A percentile compares a stretch with the other conserved stretches of the same genome.
phyloP scores from a whole-genome alignment of 1,140 invertebrate genomes.

The Agrypnia vestita region DNA sequence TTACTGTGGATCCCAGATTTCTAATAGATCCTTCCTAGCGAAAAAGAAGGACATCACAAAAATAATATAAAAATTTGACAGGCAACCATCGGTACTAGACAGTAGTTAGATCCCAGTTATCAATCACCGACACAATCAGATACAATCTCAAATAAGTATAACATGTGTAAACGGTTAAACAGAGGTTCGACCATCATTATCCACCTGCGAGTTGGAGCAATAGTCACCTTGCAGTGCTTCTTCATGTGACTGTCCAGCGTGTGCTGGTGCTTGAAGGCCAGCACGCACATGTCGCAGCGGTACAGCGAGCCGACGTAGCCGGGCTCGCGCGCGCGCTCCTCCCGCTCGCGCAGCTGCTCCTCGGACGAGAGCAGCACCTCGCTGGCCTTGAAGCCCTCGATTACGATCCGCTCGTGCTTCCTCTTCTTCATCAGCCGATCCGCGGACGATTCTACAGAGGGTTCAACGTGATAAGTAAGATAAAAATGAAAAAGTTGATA shows the following conservation, averaged over 20 bases:
- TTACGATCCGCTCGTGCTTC: background rate
- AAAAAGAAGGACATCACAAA: no score
- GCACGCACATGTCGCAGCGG: conserved; percentile 66
- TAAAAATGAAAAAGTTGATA: no score
- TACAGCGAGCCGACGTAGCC: conserved; percentile 63
- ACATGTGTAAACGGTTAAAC: background rate
- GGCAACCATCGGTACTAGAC: no score
- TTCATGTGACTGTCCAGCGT: conserved; percentile 66
- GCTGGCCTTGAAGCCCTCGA: background rate
- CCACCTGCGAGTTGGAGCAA: no score
- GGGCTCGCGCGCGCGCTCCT: conserved; percentile 58
- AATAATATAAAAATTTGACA: no score
- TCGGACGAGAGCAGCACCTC: conserved; percentile 62
- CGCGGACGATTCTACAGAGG: no score
- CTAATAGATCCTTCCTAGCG: no score
- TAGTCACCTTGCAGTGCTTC: conserved; percentile 65
- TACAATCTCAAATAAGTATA: no score
- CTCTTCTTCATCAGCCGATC: background rate
- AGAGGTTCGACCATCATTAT: background rate
- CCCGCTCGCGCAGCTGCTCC: conserved; percentile 64
- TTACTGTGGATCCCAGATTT: no score
- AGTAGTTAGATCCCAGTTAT: no score
- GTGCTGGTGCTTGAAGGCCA: conserved; percentile 64
- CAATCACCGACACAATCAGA: no score
- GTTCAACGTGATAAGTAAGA: no score